Percentiles rank a stretch among this genome's conserved stretches.
Conservation (phyloP, 1,140 invertebrate species). For the Lysiphlebus fabarum region DNA sequence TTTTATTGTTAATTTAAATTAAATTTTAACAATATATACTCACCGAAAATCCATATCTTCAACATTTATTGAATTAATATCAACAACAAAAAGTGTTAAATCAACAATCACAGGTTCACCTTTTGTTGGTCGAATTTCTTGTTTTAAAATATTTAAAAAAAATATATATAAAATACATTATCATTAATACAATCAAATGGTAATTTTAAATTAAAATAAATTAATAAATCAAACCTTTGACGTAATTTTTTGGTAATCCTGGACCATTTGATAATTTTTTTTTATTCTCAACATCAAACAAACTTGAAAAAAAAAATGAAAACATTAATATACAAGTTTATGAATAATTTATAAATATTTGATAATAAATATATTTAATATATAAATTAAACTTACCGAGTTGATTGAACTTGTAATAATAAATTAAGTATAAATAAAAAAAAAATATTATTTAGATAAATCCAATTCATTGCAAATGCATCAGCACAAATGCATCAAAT, state of each 20-base stretch:
- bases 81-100: conserved; percentile 76
- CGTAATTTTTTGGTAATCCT: conserved; percentile 65
- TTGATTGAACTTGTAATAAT: conserved; percentile 24
- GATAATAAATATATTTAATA: neutral
- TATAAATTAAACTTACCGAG: conserved; percentile 27
- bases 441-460: conserved; percentile 23
- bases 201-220: conserved; percentile 24
- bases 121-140: conserved; percentile 68
- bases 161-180: conserved; percentile 3
- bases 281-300: conserved; percentile 49
- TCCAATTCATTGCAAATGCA: conserved; percentile 33
- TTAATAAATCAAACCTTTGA: conserved; percentile 61
- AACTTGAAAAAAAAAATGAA: conserved; percentile 41
- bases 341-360: conserved; percentile 5
- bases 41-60: conserved; percentile 84
- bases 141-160: conserved; percentile 35
- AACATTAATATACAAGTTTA: no score
- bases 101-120: conserved; percentile 68
- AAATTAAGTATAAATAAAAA: conserved; percentile 26
- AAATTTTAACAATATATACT: conserved; percentile 29
- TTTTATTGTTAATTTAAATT: neutral
- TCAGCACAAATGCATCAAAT: neutral
- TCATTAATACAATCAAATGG: no score
- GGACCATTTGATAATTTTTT: conserved; percentile 64
- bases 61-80: conserved; percentile 82